Evolutionary conservation across 2,113 vertebrate genomes (phyloP), one percentile per base, ranked within the genome.

Genomic region (Rhabdomys dilectus): DNA sequence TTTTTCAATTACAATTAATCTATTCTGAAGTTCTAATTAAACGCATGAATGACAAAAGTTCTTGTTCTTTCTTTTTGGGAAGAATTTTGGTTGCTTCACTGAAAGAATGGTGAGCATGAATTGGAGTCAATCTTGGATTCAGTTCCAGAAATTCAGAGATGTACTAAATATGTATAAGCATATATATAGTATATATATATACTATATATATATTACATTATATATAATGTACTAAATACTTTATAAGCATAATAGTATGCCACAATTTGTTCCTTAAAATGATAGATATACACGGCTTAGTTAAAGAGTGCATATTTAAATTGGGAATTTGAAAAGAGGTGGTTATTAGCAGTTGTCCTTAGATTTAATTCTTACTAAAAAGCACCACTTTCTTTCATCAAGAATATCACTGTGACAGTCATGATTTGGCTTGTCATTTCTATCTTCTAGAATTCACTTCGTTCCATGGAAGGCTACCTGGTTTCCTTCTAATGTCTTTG

Each of bases 11-110:
- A 97, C 93, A 98, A 98, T 98, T 98, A 98, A 98, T 98, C 84
- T 98, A 97, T 98, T 98, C 96, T 98, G 26, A 98, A 98, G 96
- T 98, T 98, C 93, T 98, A 98, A 98, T 99, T 99, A 98, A 98
- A 98, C 29, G 97, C 96, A 51, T 97, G 94, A 97, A 96, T 98
- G 95, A 94, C 86, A 97, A 97, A 94, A 73, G 60, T 76, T 88
- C 58, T 91, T 96, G 85, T 81, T 36, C 34, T 58, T 7, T 89
- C 95, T 95, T 77, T n/a, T 93, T 96, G 75, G 91, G 87, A 96
- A 80, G 75, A 96, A 96, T 95, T 66, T 93, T 39, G 73, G 1
- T 72, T 48, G 66, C 97, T 96, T 77, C 78, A 96, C 96, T 96
- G 34, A 95, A 64, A 34, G 0, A 29, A 94, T 51, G 7, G 31